These are phyloP conservation scores for Eulimnadia texana DNA, from an alignment of 1,140 invertebrate genomes.

Conservation along the genomic window DNA sequence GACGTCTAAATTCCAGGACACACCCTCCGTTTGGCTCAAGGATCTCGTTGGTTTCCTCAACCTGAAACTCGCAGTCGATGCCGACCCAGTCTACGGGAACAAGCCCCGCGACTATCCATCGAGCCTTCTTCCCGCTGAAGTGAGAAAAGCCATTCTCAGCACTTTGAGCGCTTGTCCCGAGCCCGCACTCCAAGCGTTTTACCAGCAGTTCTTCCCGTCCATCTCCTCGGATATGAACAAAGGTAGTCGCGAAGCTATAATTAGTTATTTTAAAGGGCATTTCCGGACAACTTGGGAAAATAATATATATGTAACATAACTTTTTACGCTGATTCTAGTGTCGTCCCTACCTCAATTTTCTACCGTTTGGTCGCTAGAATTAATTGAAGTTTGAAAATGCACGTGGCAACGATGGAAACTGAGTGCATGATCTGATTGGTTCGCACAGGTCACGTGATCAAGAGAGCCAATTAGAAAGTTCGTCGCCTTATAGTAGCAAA, in stretches of 20 bases:
- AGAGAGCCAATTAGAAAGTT: too few relatives aligned
- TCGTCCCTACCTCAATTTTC: too few relatives aligned
- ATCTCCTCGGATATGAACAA: not conserved
- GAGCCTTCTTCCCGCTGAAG: not conserved
- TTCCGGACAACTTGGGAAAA: too few relatives aligned
- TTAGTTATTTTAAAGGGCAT: not conserved
- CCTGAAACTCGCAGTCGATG: not conserved
- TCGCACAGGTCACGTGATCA: too few relatives aligned
- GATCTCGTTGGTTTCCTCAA: slow-evolving; percentile 1
- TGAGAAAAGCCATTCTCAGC: not conserved
- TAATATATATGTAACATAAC: too few relatives aligned
- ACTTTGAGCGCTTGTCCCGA: not conserved
- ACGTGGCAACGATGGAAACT: too few relatives aligned
- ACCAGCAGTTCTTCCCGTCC: not conserved
- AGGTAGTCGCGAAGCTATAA: not conserved
- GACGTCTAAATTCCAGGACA: not conserved
- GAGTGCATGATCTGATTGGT: too few relatives aligned
- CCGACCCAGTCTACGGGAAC: not conserved
- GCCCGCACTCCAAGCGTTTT: not conserved
- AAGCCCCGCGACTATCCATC: slow-evolving; percentile 5
- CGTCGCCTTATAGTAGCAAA: too few relatives aligned
- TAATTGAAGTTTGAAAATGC: too few relatives aligned
- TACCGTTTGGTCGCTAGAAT: too few relatives aligned
- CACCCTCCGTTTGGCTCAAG: slow-evolving; percentile 2
- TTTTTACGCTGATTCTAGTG: too few relatives aligned